Base-by-base conservation (phyloP, 2,888 invertebrate species). In the Eupelmus urozonus region DNA sequence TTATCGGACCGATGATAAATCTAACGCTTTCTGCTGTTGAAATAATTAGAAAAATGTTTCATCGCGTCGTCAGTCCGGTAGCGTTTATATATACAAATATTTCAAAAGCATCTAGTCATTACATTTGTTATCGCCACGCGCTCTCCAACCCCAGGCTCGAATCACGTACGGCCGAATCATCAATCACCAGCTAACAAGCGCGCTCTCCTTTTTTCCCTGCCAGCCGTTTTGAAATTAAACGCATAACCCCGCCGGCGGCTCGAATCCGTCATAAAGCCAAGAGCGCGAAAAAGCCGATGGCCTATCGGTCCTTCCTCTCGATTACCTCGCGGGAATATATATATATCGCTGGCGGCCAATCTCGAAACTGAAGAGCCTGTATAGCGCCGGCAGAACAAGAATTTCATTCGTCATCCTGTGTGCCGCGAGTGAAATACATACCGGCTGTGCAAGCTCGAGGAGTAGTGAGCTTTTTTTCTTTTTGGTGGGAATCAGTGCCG, bases 251-350 rank as follows among this genome's bases (percentile, higher is more conserved):
- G 34, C 53, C 11, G 23, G 13, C 42, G 29, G 18, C 42, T 59
- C 59, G 25, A 18, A 20, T 59, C 45, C n/a, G 27, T 27, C 55
- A 55, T 65, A 59, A 65, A 75, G 63, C 53, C 67, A 0, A 7
- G 16, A 25, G 45, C 9, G 16, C 0, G 34, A 40, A 65, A 45
- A 59, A 51, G 18, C 34, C 42, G 40, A 76, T 55, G 60, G 71
- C 11, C 67, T 67, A 78, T 73, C 77, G 42, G 60, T 72, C 51
- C 62, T 78, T 78, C 72, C 67, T 67, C 67, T 78, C 62, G 67
- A 78, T 77, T 78, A 78, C 67, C 67, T 53, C 55, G n/a, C 40
- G 29, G 23, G 29, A 51, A 66, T 66, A n/a, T n/a, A n/a, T n/a
- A n/a, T n/a, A n/a, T n/a, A 63, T 72, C 42, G 20, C 60, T 69